These are phyloP conservation scores for Sinella curviseta DNA, from an alignment of 1,140 invertebrate species.

Conservation along the genomic window DNA sequence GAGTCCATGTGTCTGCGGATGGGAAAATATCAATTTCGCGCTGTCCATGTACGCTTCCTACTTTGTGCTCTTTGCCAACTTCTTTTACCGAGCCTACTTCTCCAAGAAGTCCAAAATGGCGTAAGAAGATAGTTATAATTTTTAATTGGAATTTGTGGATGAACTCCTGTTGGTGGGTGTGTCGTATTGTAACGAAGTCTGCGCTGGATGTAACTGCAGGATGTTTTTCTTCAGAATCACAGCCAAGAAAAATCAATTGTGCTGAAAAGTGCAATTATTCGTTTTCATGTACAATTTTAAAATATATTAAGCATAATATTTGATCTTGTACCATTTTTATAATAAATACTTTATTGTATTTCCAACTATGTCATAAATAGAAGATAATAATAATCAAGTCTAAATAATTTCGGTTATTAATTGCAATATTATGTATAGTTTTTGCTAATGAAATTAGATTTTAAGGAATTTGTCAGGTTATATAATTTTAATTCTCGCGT, in stretches of 20 bases:
- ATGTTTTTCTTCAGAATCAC: too few species aligned
- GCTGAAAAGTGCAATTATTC: neutral
- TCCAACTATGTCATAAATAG: neutral
- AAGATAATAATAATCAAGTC: neutral
- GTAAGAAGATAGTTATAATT: neutral
- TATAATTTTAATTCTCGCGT: too few species aligned
- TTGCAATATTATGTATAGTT: neutral
- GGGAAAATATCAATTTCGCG: conserved; percentile 63
- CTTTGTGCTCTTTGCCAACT: conserved; percentile 82
- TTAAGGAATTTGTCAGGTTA: too few species aligned
- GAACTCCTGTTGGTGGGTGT: neutral
- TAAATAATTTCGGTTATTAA: neutral
- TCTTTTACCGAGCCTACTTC: conserved; percentile 86
- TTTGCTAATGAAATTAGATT: too few species aligned
- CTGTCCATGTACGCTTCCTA: conserved; percentile 93
- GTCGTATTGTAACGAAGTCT: neutral
- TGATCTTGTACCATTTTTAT: neutral
- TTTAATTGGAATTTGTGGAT: neutral
- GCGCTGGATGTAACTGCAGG: neutral
- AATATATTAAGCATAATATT: too few species aligned
- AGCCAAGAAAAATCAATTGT: too few species aligned
- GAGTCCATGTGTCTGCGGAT: conserved; percentile 34
- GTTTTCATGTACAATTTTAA: conserved; percentile 2
- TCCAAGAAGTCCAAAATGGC: conserved; percentile 25
- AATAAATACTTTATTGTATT: neutral